Base-by-base conservation (phyloP, 2,888 invertebrate species). In the Epinotia bilunana region DNA sequence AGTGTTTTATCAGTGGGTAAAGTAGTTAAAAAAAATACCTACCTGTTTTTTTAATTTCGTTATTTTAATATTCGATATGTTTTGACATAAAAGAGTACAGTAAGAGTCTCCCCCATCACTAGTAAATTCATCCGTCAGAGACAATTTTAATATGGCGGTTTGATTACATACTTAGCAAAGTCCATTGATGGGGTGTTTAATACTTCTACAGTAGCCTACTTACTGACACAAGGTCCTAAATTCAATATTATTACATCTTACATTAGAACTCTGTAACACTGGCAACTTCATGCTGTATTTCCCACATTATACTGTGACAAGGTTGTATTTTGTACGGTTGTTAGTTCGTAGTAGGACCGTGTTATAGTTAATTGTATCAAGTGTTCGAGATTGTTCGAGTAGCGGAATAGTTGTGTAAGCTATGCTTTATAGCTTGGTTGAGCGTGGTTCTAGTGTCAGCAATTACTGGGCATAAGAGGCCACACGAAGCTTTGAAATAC, bases 391-490 rank as follows among this genome's bases (percentile, higher is more conserved):
- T 69, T 72, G 68, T 74, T 74, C 76, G 63, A 69, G 68, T 16
- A 16, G 64, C 64, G 65, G 57, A 20, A 43, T 20, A 62, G 67
- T 77, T 77, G 76, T 46, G 74, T 58, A 71, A 77, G 76, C n/a
- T 46, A 64, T 5, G 64, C 23, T 68, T 57, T 76, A 65, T 70
- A 28, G 58, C 43, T 67, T 16, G 55, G 12, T 9, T 18, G 46
- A n/a, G 71, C 49, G 18, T 61, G 71, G 75, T 55, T n/a, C 13
- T 23, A 43, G 55, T 75, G 20, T 7, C 3, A 60, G 64, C 61
- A 67, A 43, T 7, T 53, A 55, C 55, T 18, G 18, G 55, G 18
- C 55, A 23, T 9, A 57, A 58, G 23, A 12, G 20, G 11, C 20
- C 3, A 11, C 18, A 20, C 0, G 28, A 28, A 28, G 28, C 28